These are phyloP conservation scores for Erebia ligea DNA, from an alignment of 2,888 invertebrate genomes.

Conservation along the genomic window DNA sequence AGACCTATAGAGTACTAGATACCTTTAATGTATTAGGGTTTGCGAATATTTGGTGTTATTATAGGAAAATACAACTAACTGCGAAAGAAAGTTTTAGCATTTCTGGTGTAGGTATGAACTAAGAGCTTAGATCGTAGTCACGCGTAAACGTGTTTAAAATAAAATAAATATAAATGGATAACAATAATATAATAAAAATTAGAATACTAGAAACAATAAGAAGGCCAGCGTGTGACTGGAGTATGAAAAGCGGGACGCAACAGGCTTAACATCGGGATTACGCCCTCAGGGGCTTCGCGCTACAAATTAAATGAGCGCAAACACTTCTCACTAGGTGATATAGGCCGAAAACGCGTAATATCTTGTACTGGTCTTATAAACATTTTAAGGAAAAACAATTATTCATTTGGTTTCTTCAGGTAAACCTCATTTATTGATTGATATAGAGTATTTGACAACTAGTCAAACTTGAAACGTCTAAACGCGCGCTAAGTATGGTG, in stretches of 20 bases:
- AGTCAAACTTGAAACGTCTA: no score
- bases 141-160: neutral
- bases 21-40: no score
- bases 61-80: neutral
- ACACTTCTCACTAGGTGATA: slow-evolving; percentile 54
- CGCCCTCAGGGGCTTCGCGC: slow-evolving; percentile 73
- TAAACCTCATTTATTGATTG: no score
- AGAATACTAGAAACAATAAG: slow-evolving; percentile 25
- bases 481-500: no score
- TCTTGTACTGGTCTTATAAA: slow-evolving; percentile 3
- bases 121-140: neutral
- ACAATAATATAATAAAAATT: slow-evolving; percentile 25
- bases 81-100: neutral
- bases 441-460: no score
- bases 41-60: no score
- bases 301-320: slow-evolving; percentile 77
- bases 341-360: slow-evolving; percentile 44
- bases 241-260: slow-evolving; percentile 69
- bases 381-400: neutral
- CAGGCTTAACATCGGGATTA: slow-evolving; percentile 76
- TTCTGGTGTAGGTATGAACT: neutral
- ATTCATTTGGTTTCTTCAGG: no score
- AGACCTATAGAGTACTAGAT: no score
- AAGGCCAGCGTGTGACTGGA: slow-evolving; percentile 43
- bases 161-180: slow-evolving; percentile 13